Evolutionary conservation across 1,140 invertebrate genomes (phyloP).

Genomic region (Orius insidiosus): DNA sequence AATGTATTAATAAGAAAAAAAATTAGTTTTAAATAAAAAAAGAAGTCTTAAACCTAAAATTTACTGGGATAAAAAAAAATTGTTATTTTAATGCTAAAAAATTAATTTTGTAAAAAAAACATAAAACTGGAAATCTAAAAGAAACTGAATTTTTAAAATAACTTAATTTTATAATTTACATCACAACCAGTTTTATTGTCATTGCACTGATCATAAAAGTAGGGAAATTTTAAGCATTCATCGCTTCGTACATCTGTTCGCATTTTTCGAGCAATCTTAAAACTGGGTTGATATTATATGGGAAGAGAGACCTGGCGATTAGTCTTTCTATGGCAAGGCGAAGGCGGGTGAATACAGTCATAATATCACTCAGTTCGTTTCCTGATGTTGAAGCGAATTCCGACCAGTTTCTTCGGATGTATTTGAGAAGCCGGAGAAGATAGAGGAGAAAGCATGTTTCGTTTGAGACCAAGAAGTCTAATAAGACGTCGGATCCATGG

Average conservation of each 20-base stretch:
- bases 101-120: too few relatives aligned
- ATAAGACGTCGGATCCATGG: conserved; percentile 60
- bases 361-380: conserved; percentile 59
- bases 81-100: too few relatives aligned
- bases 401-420: conserved; percentile 63
- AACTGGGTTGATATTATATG: conserved; percentile 79
- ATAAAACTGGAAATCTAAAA: too few relatives aligned
- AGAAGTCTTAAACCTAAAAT: too few relatives aligned
- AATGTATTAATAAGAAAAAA: too few relatives aligned
- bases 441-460: conserved; percentile 82
- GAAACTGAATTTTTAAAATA: too few relatives aligned
- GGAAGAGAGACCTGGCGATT: conserved; percentile 64
- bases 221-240: background rate
- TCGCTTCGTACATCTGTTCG: conserved; percentile 58
- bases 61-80: too few relatives aligned
- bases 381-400: conserved; percentile 63
- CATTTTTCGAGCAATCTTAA: conserved; percentile 65
- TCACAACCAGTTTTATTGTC: too few relatives aligned
- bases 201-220: too few relatives aligned
- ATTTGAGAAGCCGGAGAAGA: conserved; percentile 68
- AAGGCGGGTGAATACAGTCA: conserved; percentile 63
- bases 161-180: too few relatives aligned
- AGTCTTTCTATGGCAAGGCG: conserved; percentile 63
- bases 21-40: too few relatives aligned
- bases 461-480: conserved; percentile 77